Evolutionary conservation across 2,888 invertebrate genomes (phyloP).

Genomic region (Myathropa florea): DNA sequence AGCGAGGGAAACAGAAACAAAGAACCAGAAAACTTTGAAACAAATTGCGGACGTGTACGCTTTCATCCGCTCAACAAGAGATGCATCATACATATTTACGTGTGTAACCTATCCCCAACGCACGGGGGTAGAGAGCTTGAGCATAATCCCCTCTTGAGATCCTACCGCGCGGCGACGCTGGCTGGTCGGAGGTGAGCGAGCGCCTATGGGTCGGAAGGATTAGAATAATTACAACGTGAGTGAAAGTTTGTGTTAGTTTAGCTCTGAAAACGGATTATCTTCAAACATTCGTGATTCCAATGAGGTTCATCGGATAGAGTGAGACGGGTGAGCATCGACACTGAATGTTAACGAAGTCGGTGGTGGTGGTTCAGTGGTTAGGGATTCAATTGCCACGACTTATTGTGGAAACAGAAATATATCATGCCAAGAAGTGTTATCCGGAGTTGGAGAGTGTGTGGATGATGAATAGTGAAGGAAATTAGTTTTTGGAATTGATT

Average conservation of each 20-base stretch:
- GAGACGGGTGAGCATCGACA: not conserved
- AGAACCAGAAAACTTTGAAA: slow-evolving; percentile 13
- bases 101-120: not conserved
- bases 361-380: not conserved
- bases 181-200: not conserved
- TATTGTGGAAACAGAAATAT: not conserved
- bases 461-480: not conserved
- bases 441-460: too few species aligned
- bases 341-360: not conserved
- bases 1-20: not conserved
- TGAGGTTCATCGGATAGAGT: not conserved
- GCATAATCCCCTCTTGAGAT: not conserved
- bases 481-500: not conserved
- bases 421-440: not conserved
- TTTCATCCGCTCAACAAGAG: not conserved
- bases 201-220: slow-evolving; percentile 1
- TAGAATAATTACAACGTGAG: slow-evolving; percentile 7
- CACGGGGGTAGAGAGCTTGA: not conserved
- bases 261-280: not conserved
- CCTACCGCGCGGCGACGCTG: not conserved
- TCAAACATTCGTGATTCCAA: not conserved
- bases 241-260: not conserved
- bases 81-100: too few species aligned
- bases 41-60: slow-evolving; percentile 22
- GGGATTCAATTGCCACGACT: not conserved